phyloP scores from a whole-genome alignment of 2,888 invertebrate genomes.

The Drosophila pseudotalamancana region DNA sequence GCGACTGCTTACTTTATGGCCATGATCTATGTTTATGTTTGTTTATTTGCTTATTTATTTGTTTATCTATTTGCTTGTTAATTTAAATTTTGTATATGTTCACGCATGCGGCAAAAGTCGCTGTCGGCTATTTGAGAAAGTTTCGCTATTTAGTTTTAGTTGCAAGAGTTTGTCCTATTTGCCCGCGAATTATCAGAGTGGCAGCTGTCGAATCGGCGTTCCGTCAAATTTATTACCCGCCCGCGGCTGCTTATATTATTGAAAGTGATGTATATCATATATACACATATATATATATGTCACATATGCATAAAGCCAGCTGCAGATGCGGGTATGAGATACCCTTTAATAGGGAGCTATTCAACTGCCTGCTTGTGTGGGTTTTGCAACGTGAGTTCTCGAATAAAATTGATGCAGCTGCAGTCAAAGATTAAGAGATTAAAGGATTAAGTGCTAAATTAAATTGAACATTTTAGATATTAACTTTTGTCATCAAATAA shows the following conservation, averaged over 20 bases:
- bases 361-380: too few relatives aligned
- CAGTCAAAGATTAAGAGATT: too few relatives aligned
- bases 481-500: too few relatives aligned
- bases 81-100: conserved; percentile 55
- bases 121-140: conserved; percentile 61
- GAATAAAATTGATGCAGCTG: too few relatives aligned
- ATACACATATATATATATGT: too few relatives aligned
- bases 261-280: conserved; percentile 50
- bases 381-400: too few relatives aligned
- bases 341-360: not conserved
- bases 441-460: too few relatives aligned
- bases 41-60: conserved; percentile 24
- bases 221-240: conserved; percentile 38
- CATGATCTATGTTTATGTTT: conserved; percentile 14
- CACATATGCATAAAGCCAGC: conserved; percentile 8
- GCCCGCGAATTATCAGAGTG: conserved; percentile 24
- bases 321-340: not conserved
- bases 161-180: conserved; percentile 41
- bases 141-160: conserved; percentile 51
- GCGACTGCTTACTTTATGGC: conserved; percentile 1
- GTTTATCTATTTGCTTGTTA: conserved; percentile 55
- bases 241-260: conserved; percentile 48
- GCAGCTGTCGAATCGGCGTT: conserved; percentile 29
- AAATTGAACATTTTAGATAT: too few relatives aligned
- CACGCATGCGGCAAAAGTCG: conserved; percentile 33